Evolutionary conservation across 2,888 invertebrate species (phyloP).

Genomic region (Eupelmus urozonus): DNA sequence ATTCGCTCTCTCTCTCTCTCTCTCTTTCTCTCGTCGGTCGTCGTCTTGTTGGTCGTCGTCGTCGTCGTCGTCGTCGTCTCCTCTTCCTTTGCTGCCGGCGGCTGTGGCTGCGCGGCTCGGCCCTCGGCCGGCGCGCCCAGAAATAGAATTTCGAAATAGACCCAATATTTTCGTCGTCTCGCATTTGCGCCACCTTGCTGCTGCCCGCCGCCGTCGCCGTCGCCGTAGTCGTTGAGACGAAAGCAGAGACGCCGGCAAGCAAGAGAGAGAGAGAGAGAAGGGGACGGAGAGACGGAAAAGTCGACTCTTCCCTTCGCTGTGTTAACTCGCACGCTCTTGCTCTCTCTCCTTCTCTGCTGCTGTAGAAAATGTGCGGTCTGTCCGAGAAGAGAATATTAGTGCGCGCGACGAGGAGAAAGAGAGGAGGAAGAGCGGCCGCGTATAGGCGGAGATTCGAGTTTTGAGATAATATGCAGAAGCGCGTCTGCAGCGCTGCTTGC

Average conservation of each 20-base stretch:
- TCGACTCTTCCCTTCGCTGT: constrained; percentile 42
- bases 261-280: constrained; percentile 35
- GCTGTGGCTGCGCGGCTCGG: constrained; percentile 52
- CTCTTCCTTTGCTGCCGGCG: constrained; percentile 60
- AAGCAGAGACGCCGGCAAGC: constrained; percentile 44
- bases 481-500: constrained; percentile 18
- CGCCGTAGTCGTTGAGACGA: constrained; percentile 53
- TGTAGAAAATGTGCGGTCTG: constrained; percentile 31
- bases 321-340: too few relatives aligned
- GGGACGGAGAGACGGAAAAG: constrained; percentile 46
- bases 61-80: constrained; percentile 58
- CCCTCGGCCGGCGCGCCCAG: constrained; percentile 73
- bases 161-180: constrained; percentile 77
- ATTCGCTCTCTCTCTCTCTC: constrained; percentile 42
- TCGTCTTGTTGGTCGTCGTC: constrained; percentile 52
- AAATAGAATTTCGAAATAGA: constrained; percentile 78
- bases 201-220: constrained; percentile 57
- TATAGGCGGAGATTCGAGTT: constrained; percentile 43
- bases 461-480: constrained; percentile 54
- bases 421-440: constrained; percentile 4
- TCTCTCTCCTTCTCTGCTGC: background rate
- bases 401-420: constrained; percentile 4
- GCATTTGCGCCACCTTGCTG: constrained; percentile 75
- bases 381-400: constrained; percentile 51
- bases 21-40: constrained; percentile 35